Conservation (phyloP, 2,888 invertebrate species). For the Lithophane leautieri region DNA sequence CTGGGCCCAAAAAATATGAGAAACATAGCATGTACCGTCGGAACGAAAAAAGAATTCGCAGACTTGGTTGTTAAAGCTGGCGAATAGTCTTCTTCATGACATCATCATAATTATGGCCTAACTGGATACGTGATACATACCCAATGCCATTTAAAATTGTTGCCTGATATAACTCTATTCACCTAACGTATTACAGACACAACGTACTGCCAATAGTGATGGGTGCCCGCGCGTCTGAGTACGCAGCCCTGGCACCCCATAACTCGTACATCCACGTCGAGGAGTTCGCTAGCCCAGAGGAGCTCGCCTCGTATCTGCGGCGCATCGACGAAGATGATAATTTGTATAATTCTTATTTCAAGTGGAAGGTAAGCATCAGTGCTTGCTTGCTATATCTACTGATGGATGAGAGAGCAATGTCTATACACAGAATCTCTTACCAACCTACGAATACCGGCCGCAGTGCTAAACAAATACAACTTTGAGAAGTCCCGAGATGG, state of each 20-base stretch:
- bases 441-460: background rate
- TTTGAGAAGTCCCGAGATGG: background rate
- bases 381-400: background rate
- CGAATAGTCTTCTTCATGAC: background rate
- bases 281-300: constrained; percentile 96
- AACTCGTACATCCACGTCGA: constrained; percentile 98
- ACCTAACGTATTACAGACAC: constrained; percentile 73
- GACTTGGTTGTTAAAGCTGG: background rate
- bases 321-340: constrained; percentile 96
- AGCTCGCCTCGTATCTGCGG: constrained; percentile 96
- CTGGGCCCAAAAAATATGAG: too few species aligned
- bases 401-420: background rate
- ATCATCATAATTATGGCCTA: background rate
- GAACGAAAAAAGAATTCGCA: background rate
- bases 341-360: constrained; percentile 98
- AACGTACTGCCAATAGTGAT: constrained; percentile 98
- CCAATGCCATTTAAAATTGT: background rate
- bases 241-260: constrained; percentile 96
- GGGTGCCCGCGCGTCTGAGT: constrained; percentile 98
- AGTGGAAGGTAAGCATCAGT: constrained; percentile 92
- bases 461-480: background rate
- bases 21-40: too few species aligned
- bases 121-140: background rate
- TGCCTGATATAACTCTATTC: background rate
- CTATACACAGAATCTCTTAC: background rate